Base-by-base conservation (phyloP, 2,888 invertebrate species). In the Copidosoma aretas region DNA sequence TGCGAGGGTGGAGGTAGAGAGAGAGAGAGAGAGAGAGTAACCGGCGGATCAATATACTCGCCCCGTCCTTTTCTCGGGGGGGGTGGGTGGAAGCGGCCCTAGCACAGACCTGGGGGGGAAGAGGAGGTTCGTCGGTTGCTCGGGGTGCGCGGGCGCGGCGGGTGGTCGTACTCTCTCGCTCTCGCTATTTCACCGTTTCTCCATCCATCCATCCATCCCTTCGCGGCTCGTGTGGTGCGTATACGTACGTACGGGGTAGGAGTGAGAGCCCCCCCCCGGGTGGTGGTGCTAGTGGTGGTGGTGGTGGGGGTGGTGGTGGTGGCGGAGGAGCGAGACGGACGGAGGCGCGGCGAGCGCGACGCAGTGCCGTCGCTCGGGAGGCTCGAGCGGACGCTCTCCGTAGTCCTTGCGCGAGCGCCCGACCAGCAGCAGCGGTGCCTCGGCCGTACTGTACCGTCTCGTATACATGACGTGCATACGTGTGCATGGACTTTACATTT, bases 361-460 rank as follows among this genome's bases (percentile, higher is more conserved):
- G 84, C 81, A 81, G 81, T 82, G 81, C 81, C 79, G 80, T 81
- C 81, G 80, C 78, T 77, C 78, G 78, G 74, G 79, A 75, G 73
- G 76, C 77, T 78, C 72, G 67, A 58, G 58, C 43, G 43, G 15
- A 22, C 58, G 39, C 15, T 32, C 32, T 19, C 54, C 15, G n/a
- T 56, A 64, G 63, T 67, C 67, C 70, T 67, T 64, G 67, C 60
- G 63, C 57, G 64, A 46, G 32, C 49, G 68, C 58, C 59, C 49
- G 60, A 56, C 25, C n/a, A 10, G 25, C 22, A 24, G n/a, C 25
- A 25, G 3, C 53, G 17, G 32, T 19, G 14, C 61, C 41, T 10
- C 41, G 8, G 41, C 41, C 41, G n/a, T n/a, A n/a, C n/a, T n/a
- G n/a, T n/a, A 41, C 41, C 41, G 41, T 8, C 41, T 10, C 41